Conservation (phyloP, 2,113 vertebrate species). For the Ammodramus savannarum region DNA sequence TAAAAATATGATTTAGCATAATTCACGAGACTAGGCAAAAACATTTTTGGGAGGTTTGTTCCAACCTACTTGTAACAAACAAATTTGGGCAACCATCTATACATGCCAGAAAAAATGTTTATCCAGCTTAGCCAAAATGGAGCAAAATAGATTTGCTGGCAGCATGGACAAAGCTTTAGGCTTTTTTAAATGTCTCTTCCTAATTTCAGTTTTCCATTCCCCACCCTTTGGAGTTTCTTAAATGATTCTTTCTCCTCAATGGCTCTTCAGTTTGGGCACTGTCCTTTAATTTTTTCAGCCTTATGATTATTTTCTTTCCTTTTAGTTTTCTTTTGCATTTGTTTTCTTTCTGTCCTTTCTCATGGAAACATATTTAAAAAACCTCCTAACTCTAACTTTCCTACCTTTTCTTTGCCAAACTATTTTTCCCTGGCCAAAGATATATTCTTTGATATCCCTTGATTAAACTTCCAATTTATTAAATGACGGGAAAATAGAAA, state of each 20-base stretch:
- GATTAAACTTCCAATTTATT: not conserved
- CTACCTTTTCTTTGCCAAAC: not conserved
- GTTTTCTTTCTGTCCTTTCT: not conserved
- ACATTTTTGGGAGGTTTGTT: not conserved
- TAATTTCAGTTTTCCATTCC: constrained; percentile 34
- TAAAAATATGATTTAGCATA: constrained; percentile 41
- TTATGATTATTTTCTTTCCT: not conserved
- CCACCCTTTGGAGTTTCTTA: not conserved
- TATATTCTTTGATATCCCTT: not conserved
- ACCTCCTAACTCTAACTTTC: not conserved
- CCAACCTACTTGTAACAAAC: constrained; percentile 21
- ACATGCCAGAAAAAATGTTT: constrained; percentile 56
- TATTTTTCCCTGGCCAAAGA: not conserved
- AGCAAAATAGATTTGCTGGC: constrained; percentile 43
- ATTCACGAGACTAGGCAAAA: constrained; percentile 25
- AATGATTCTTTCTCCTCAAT: not conserved
- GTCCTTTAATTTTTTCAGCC: not conserved
- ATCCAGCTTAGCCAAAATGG: not conserved
- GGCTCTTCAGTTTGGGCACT: not conserved
- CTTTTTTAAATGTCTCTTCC: not conserved
- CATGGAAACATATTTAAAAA: not conserved
- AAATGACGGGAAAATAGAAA: not conserved
- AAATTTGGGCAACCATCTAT: constrained; percentile 15
- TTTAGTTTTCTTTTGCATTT: not conserved
- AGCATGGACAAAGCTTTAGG: constrained; percentile 3